phyloP scores from a whole-genome alignment of 2,797 vertebrate genomes.

The Hemibagrus guttatus region DNA sequence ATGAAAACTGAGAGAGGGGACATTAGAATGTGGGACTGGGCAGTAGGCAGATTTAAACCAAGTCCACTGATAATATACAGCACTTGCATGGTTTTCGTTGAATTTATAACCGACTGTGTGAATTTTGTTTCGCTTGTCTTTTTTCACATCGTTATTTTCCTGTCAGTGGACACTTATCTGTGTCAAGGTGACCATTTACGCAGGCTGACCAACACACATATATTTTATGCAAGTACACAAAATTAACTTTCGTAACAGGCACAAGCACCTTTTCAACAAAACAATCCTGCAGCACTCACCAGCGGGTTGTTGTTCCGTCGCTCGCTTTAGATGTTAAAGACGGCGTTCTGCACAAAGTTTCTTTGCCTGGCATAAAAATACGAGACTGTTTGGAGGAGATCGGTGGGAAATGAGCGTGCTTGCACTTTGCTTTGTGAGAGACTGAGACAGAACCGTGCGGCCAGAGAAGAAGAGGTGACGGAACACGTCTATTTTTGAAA shows the following conservation, averaged over 20 bases:
- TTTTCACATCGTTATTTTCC: slow-evolving; percentile 40
- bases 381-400: slow-evolving; percentile 37
- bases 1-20: slow-evolving; percentile 64
- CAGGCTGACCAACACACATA: slow-evolving; percentile 42
- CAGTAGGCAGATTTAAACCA: slow-evolving; percentile 36
- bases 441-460: slow-evolving; percentile 45
- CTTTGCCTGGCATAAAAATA: slow-evolving; percentile 40
- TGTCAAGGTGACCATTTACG: slow-evolving; percentile 35
- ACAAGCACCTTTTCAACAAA: slow-evolving; percentile 56
- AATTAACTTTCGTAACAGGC: slow-evolving; percentile 59
- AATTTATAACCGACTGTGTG: slow-evolving; percentile 40
- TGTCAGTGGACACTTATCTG: slow-evolving; percentile 40
- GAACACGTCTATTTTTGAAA: background rate
- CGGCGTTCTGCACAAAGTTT: slow-evolving; percentile 52
- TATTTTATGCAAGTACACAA: slow-evolving; percentile 56
- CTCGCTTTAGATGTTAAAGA: slow-evolving; percentile 57
- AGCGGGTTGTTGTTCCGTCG: background rate
- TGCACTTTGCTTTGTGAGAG: slow-evolving; percentile 54
- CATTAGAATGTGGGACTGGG: slow-evolving; percentile 45
- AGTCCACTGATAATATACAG: slow-evolving; percentile 42
- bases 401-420: slow-evolving; percentile 33
- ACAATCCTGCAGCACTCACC: slow-evolving; percentile 25
- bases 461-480: slow-evolving; percentile 43
- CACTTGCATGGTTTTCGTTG: slow-evolving; percentile 52
- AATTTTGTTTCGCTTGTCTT: slow-evolving; percentile 46